These are phyloP conservation scores for Phyllostomus discolor DNA, from an alignment of 2,113 vertebrate genomes.

Conservation along the genomic window DNA sequence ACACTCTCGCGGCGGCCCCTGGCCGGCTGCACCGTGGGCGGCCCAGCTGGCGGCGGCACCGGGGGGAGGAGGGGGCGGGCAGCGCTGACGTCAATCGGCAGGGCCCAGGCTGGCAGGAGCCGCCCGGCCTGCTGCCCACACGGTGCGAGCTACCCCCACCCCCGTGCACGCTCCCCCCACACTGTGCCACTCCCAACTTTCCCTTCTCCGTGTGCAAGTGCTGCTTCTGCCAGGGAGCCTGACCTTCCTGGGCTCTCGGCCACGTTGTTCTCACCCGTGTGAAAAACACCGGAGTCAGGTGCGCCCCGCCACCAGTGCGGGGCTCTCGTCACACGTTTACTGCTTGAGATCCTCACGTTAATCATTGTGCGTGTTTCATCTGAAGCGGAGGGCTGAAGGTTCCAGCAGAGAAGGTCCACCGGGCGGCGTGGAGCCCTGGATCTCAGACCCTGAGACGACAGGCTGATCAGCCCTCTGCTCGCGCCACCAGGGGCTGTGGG, in stretches of 20 bases:
- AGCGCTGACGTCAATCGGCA: conserved; percentile 63
- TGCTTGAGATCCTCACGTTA: background rate
- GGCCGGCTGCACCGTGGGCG: conserved; percentile 36
- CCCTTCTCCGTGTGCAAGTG: background rate
- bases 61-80: conserved; percentile 42
- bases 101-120: background rate
- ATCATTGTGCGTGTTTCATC: background rate
- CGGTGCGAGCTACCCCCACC: background rate
- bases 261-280: background rate
- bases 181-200: too few species aligned
- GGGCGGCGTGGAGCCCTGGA: rapidly evolving
- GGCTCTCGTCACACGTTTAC: background rate
- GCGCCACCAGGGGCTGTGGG: background rate
- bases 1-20: background rate
- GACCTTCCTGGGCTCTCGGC: background rate
- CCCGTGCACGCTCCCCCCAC: too few species aligned
- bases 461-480: background rate
- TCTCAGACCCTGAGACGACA: rapidly evolving
- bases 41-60: conserved; percentile 57
- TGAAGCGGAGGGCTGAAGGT: background rate
- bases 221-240: background rate
- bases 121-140: conserved; percentile 35
- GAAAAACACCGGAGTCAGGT: background rate
- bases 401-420: background rate
- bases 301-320: background rate